These are phyloP conservation scores for Branchipolynoe longqiensis DNA, from an alignment of 2,888 invertebrate genomes.

Conservation along the genomic window DNA sequence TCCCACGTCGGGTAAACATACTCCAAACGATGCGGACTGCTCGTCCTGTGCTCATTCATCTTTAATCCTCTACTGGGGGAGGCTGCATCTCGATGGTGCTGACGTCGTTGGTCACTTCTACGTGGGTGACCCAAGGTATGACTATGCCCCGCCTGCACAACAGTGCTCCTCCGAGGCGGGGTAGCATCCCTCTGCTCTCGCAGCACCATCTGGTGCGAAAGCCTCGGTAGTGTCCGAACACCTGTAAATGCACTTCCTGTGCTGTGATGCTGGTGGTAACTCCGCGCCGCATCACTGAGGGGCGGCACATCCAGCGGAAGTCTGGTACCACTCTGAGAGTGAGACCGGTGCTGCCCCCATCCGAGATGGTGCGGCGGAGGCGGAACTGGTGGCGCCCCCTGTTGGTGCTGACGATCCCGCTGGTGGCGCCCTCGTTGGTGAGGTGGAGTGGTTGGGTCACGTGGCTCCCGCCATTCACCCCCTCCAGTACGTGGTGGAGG, in stretches of 20 bases:
- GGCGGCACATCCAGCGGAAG: too few relatives aligned
- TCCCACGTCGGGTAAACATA: not conserved
- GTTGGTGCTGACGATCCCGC: too few relatives aligned
- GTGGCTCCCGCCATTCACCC: too few relatives aligned
- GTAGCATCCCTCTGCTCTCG: not conserved
- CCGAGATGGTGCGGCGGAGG: too few relatives aligned
- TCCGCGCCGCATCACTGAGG: too few relatives aligned
- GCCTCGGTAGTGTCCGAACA: not conserved
- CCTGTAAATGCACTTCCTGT: too few relatives aligned
- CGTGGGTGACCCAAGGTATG: constrained; percentile 11
- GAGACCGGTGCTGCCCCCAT: too few relatives aligned
- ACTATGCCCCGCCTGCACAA: not conserved
- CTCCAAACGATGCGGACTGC: constrained; percentile 15
- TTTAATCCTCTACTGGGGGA: not conserved
- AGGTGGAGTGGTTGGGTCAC: too few relatives aligned
- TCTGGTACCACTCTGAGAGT: too few relatives aligned
- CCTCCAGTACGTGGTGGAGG: too few relatives aligned
- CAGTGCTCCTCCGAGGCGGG: not conserved
- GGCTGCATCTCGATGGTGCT: not conserved
- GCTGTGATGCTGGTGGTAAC: not conserved
- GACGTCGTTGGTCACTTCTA: not conserved
- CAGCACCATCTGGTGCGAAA: not conserved
- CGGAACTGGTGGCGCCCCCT: too few relatives aligned
- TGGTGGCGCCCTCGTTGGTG: too few relatives aligned
- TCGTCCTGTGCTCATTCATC: not conserved